Conservation (phyloP, 2,113 vertebrate species). For the Sterrhoptilus dennistouni region DNA sequence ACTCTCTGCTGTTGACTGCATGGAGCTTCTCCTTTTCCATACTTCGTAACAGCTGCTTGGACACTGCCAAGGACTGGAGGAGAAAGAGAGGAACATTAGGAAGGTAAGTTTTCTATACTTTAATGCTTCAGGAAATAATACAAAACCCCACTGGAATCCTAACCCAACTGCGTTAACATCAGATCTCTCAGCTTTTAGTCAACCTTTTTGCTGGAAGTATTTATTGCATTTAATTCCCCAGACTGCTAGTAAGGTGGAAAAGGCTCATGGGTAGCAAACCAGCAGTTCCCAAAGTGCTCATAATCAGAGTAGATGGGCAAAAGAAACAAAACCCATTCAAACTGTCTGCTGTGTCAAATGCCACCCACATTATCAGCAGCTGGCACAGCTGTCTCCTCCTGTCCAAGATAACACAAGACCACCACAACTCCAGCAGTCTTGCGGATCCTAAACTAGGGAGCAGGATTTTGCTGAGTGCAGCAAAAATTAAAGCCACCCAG, state of each 20-base stretch:
- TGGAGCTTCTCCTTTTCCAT: conserved; percentile 83
- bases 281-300: neutral
- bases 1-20: conserved; percentile 79
- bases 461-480: neutral
- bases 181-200: neutral
- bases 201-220: neutral
- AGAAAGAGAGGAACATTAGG: neutral
- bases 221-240: neutral
- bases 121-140: neutral
- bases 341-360: neutral
- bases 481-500: neutral
- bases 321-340: neutral
- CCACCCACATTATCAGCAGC: neutral
- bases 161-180: neutral
- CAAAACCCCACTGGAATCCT: neutral
- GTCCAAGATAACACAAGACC: neutral
- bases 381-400: neutral
- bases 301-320: neutral
- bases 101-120: neutral
- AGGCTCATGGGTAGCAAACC: neutral
- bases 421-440: neutral
- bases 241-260: neutral
- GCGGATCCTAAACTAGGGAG: neutral
- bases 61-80: conserved; percentile 80
- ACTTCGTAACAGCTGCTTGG: conserved; percentile 85